Evolutionary conservation across 2,797 vertebrate genomes (phyloP), one percentile per base, ranked within the genome.

Genomic region (Tiaroga cobitis): DNA sequence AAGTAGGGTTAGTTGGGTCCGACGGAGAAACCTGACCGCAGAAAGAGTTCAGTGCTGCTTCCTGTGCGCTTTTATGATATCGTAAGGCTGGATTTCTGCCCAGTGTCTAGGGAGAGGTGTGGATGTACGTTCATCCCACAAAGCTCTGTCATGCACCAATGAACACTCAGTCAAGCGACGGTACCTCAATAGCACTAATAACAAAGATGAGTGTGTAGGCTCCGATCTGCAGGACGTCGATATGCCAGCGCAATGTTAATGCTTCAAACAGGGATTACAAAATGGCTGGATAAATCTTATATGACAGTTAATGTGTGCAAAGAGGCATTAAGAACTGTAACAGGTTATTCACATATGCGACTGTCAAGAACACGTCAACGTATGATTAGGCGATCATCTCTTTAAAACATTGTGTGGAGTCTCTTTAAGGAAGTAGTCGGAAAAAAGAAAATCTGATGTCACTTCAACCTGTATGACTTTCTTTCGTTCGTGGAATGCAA

Each of bases 171-270:
- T 83, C 85, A 77, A 77, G 87, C 82, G 68, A 77, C 34, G 24
- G n/a, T 83, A 72, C 67, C 78, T 82, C 75, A 74, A 86, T 80
- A 81, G 72, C 80, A 39, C 54, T 83, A 88, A 88, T 86, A 82
- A 83, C 61, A 68, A 51, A 70, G 78, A 84, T 88, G 81, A 83
- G 77, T 49, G 79, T 85, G 65, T 72, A 51, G 54, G 61, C 76
- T 80, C 43, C 13, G 78, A 88, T 84, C 69, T 59, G 85, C 85
- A 84, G 81, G 59, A 81, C 59, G 73, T 89, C 86, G 65, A 81
- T 82, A 80, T 56, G 39, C 77, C 59, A 54, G 39, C 16, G 15
- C 61, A 82, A 56, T 26, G 37, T 65, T 79, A 80, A 81, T 82
- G 46, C 61, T 63, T 84, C 56, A 74, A 18, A 80, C 56, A n/a